A percentile compares a stretch with the other conserved stretches of the same genome.
phyloP scores from a whole-genome alignment of 2,888 invertebrate genomes.

The Pseudeuparius sepicola region DNA sequence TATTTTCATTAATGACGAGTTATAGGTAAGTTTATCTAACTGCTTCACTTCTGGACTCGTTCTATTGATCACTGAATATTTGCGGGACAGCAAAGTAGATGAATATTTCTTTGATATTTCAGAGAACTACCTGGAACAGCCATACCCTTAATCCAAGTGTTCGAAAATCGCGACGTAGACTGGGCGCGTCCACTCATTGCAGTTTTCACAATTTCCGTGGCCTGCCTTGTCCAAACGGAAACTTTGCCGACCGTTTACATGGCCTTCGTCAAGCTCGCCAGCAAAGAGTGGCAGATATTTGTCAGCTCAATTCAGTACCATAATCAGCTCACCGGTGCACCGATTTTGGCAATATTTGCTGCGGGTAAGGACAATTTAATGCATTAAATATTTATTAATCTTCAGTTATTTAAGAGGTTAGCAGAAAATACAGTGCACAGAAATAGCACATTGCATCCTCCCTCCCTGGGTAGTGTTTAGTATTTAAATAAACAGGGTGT shows the following conservation, averaged over 20 bases:
- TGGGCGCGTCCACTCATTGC: constrained; percentile 53
- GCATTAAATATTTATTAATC: constrained; percentile 2
- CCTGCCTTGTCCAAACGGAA: constrained; percentile 52
- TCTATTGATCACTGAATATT: too few relatives aligned
- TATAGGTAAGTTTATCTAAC: constrained; percentile 40
- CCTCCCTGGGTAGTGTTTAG: too few relatives aligned
- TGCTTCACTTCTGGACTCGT: too few relatives aligned
- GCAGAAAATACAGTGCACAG: too few relatives aligned
- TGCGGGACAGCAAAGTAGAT: too few relatives aligned
- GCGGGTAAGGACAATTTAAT: constrained; percentile 40
- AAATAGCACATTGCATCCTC: too few relatives aligned
- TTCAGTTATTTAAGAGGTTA: constrained; percentile 8
- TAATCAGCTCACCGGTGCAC: constrained; percentile 50
- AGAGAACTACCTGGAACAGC: constrained; percentile 49
- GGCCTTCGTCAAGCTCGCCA: constrained; percentile 46
- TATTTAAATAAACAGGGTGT: too few relatives aligned
- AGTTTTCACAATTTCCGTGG: constrained; percentile 48
- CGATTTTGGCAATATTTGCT: constrained; percentile 52
- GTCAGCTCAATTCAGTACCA: constrained; percentile 51
- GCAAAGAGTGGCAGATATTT: constrained; percentile 52
- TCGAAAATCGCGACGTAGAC: constrained; percentile 49
- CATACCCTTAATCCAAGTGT: constrained; percentile 48
- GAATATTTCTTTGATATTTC: constrained; percentile 25
- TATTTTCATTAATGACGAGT: constrained; percentile 40
- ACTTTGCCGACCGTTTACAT: constrained; percentile 48